Conservation (phyloP, 2,888 invertebrate genomes). For the Amiota mariae region DNA sequence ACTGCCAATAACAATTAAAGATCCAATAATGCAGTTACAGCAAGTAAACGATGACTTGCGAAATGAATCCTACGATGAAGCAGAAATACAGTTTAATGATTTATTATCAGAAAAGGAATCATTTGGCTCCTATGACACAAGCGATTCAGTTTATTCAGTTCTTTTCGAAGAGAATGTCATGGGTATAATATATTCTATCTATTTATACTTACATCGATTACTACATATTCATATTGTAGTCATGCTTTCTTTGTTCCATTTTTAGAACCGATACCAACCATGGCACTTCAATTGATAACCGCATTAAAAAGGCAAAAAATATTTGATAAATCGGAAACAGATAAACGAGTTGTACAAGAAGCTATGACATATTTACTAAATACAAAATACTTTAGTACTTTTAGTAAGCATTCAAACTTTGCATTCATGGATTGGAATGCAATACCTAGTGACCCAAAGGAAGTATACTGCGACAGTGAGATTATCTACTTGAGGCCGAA, state of each 20-base stretch:
- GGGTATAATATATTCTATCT: slow-evolving; percentile 42
- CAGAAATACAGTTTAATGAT: slow-evolving; percentile 18
- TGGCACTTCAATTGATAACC: slow-evolving; percentile 55
- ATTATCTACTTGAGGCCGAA: slow-evolving; percentile 65
- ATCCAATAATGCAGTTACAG: slow-evolving; percentile 56
- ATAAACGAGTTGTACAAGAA: slow-evolving; percentile 60
- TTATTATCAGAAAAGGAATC: slow-evolving; percentile 39
- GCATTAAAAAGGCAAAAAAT: slow-evolving; percentile 54
- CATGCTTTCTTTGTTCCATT: background rate
- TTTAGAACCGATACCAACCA: slow-evolving; percentile 53
- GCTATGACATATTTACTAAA: slow-evolving; percentile 54
- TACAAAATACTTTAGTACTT: slow-evolving; percentile 59
- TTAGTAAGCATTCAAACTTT: slow-evolving; percentile 60
- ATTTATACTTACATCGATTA: too few relatives aligned
- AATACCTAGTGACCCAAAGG: slow-evolving; percentile 64
- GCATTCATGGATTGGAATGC: slow-evolving; percentile 66
- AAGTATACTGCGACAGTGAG: slow-evolving; percentile 65
- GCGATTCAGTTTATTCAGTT: slow-evolving; percentile 49
- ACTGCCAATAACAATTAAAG: slow-evolving; percentile 59
- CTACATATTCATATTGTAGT: background rate
- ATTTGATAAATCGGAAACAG: slow-evolving; percentile 62
- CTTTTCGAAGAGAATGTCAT: slow-evolving; percentile 59
- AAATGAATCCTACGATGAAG: slow-evolving; percentile 19
- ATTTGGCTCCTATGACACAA: slow-evolving; percentile 44
- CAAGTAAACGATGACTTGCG: slow-evolving; percentile 41